Base-by-base conservation (phyloP, 2,888 invertebrate genomes). In the Acronicta alni region DNA sequence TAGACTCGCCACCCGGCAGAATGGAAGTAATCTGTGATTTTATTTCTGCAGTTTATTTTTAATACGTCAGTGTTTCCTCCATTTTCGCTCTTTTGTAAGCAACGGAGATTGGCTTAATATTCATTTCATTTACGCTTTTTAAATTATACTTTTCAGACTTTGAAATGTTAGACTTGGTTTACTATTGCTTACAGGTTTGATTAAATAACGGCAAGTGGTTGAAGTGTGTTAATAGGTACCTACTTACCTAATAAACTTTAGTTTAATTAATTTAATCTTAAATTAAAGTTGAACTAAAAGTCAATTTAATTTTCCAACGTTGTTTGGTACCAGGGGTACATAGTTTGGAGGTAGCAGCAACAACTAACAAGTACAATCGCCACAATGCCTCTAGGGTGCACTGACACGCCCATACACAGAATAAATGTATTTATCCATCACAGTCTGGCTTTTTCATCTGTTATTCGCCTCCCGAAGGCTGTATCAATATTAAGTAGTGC, bases 1-100 rank as follows among this genome's bases (percentile, higher is more conserved):
- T 46, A 47, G 59, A 23, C 26, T 37, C 35, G 18, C 38, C 14
- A 20, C 44, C 37, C 53, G 51, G 10, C 37, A 32, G 26, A 65
- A 60, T 47, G 45, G 39, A 62, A 57, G 62, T 54, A 52, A 68
- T 63, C 42, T 61, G 41, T 49, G 56, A 67, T 56, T 68, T 68
- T 56, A 67, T 54, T 46, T 65, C 42, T 59, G 41, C 42, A 46
- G 52, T 55, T 58, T 56, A 57, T 70, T 62, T 71, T 43, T 37
- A 62, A 54, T 43, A 51, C 8, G 52, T 39, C 42, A 35, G 30
- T 47, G 46, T 51, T 30, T 38, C 51, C 18, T 17, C 49, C 44
- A 43, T 67, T 58, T 54, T 52, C 16, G 8, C 42, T 62, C 53
- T 38, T 42, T 57, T 67, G 52, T 38, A 56, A 45, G 47, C 37